These are phyloP conservation scores for Leptinotarsa undecemlineata DNA, from an alignment of 1,140 invertebrate species.

Conservation along the genomic window DNA sequence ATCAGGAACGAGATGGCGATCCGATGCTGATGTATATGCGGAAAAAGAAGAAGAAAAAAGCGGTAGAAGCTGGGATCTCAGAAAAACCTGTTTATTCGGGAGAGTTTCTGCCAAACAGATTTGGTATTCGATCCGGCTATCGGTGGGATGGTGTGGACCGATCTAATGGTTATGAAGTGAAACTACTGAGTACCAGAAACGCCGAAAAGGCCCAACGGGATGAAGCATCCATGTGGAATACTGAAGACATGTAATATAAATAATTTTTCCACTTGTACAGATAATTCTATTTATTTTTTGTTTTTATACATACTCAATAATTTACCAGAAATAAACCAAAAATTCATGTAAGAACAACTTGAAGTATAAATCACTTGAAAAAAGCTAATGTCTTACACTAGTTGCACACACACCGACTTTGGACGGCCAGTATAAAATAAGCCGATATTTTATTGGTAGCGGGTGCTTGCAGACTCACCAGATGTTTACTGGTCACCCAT, in stretches of 20 bases:
- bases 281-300: no score
- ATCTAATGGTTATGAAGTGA: slow-evolving; percentile 95
- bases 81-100: slow-evolving; percentile 78
- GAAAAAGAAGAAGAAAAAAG: slow-evolving; percentile 71
- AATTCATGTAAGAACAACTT: no score
- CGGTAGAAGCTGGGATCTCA: slow-evolving; percentile 56
- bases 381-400: no score
- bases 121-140: slow-evolving; percentile 88
- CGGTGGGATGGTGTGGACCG: slow-evolving; percentile 98
- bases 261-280: background rate
- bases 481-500: no score
- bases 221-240: slow-evolving; percentile 93
- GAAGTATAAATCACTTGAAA: no score
- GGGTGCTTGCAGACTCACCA: no score
- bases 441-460: no score
- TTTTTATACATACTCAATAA: no score
- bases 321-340: no score
- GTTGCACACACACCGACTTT: no score
- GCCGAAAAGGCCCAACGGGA: slow-evolving; percentile 77
- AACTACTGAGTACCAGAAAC: slow-evolving; percentile 81
- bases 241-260: slow-evolving; percentile 83
- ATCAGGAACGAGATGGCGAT: slow-evolving; percentile 82
- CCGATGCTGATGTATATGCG: slow-evolving; percentile 90
- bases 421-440: no score
- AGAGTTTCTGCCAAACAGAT: slow-evolving; percentile 86